Evolutionary conservation across 2,113 vertebrate genomes (phyloP), one percentile per base, ranked within the genome.

Genomic region (Leptosomus discolor): DNA sequence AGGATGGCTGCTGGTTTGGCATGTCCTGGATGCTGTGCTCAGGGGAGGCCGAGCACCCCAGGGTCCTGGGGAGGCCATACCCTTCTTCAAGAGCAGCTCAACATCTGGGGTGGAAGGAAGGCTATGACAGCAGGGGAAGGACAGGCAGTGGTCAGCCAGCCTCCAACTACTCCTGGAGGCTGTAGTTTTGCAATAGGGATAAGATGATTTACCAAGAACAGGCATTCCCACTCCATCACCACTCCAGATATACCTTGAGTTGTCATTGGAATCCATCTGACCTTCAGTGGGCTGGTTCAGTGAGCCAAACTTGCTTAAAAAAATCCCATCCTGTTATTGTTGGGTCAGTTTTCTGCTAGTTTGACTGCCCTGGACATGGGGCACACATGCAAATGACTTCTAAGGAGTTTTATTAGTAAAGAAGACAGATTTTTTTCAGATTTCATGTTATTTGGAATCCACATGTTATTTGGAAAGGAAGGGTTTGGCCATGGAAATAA

Each of bases 311-410:
- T 43, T 73, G 45, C 6, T 43, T n/a, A 22, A 32, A 63, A 70
- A 69, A 80, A 5, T 0, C 1, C 16, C 5, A 68, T 54, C 29
- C 41, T 45, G 1, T 30, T n/a, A 23, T 18, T 77, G 3, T 37
- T 87, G 32, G 4, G 12, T 78, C 22, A 57, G 1, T 19, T 65
- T 64, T 48, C 48, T 80, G 45, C 39, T 58, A 3, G 6, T 70
- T 92, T 82, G 17, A 2, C 6, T 65, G 5, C 76, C 68, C 17
- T 69, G 39, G 11, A 53, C 24, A 67, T 27, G 34, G 30, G 15
- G 5, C 12, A 68, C 6, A 60, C 8, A 6, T 5, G 9, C 21
- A 63, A 89, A 85, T n/a, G 27, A n/a, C 30, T 85, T n/a, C 22
- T 57, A n/a, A 67, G 13, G 51, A 37, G 9, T 30, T 74, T 65